Conservation (phyloP, 2,888 invertebrate species). For the Theristus sp. region DNA sequence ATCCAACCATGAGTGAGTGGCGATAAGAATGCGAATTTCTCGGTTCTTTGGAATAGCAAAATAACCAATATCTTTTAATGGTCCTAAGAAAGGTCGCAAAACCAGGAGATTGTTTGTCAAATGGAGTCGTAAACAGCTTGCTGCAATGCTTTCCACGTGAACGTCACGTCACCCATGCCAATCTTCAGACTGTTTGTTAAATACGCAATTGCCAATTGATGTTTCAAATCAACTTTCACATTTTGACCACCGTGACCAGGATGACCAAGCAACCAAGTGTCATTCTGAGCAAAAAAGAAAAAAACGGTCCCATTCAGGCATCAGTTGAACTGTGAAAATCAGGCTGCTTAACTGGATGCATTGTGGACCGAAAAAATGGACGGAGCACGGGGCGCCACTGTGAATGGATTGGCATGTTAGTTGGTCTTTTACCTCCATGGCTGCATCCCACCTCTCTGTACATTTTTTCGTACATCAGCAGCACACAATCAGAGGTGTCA, state of each 20-base stretch:
- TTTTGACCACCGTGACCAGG: slow-evolving; percentile 30
- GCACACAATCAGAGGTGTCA: not conserved
- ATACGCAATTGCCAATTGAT: slow-evolving; percentile 26
- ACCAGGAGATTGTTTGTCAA: no score
- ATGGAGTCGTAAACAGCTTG: not conserved
- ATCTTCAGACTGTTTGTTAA: slow-evolving; percentile 17
- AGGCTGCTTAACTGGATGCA: not conserved
- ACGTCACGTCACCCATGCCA: not conserved
- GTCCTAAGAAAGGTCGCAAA: no score
- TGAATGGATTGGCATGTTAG: no score
- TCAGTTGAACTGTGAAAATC: no score
- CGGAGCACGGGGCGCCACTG: not conserved
- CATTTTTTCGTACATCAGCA: no score
- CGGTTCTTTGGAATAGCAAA: no score
- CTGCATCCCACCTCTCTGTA: no score
- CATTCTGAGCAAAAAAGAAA: not conserved
- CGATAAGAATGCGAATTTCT: no score
- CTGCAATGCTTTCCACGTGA: not conserved
- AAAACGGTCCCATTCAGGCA: no score
- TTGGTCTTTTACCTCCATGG: no score
- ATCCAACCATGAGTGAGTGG: no score
- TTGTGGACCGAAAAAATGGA: not conserved
- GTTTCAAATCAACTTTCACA: slow-evolving; percentile 19
- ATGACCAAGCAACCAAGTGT: slow-evolving; percentile 17
- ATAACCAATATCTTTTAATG: no score